These are phyloP conservation scores for Cariama cristata DNA, from an alignment of 2,113 vertebrate genomes.

Conservation along the genomic window DNA sequence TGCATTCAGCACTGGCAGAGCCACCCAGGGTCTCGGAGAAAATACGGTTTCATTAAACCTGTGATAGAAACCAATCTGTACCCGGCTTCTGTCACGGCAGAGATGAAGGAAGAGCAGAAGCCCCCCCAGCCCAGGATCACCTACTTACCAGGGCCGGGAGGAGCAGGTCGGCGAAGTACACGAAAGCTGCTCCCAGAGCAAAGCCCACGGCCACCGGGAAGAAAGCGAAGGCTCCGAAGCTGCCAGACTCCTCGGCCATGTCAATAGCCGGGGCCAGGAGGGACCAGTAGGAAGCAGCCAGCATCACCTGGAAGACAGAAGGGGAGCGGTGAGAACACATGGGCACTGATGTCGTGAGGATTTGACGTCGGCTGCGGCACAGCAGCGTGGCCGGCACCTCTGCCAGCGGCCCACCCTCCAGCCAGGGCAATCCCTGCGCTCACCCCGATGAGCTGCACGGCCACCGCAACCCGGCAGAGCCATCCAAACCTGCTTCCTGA, in stretches of 20 bases:
- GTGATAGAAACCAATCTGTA: not conserved
- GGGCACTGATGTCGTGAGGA: too few relatives aligned
- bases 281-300: constrained; percentile 97
- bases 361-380: fast-evolving
- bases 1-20: not conserved
- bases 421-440: not conserved
- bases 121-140: fast-evolving
- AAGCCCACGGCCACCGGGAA: constrained; percentile 91
- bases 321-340: not conserved
- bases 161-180: constrained; percentile 86
- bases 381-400: not conserved
- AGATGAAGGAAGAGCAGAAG: not conserved
- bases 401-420: not conserved
- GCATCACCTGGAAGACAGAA: constrained; percentile 86
- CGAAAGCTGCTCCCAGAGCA: constrained; percentile 88
- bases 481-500: fast-evolving
- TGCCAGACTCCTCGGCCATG: constrained; percentile 88
- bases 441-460: fast-evolving
- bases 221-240: constrained; percentile 89
- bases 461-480: not conserved
- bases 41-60: not conserved
- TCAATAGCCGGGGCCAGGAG: constrained; percentile 92
- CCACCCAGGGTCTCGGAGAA: fast-evolving
- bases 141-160: constrained; percentile 87
- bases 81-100: fast-evolving